These are phyloP conservation scores for Acanthococcus lagerstroemiae DNA, from an alignment of 2,888 invertebrate species.

Conservation along the genomic window DNA sequence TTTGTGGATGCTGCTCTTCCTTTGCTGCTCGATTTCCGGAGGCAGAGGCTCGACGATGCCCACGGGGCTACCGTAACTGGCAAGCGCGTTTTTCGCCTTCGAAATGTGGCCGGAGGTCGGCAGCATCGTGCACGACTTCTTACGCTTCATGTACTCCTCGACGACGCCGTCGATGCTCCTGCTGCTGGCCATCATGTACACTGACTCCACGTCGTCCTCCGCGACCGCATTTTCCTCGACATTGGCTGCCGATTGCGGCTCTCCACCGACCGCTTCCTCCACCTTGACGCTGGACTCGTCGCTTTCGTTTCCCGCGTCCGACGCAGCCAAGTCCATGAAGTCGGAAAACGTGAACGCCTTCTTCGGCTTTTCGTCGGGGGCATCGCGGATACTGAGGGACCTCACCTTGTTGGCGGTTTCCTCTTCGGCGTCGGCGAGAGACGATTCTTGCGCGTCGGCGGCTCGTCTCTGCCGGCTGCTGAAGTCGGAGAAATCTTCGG, in stretches of 20 bases:
- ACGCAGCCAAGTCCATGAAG: slow-evolving; percentile 12
- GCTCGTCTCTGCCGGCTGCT: slow-evolving; percentile 36
- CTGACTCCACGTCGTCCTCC: slow-evolving; percentile 33
- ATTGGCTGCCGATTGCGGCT: too few relatives aligned
- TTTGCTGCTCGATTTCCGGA: slow-evolving; percentile 73
- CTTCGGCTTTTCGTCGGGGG: neutral
- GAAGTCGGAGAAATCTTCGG: slow-evolving; percentile 44
- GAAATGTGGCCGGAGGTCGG: slow-evolving; percentile 18
- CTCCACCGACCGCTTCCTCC: neutral
- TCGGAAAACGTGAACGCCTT: slow-evolving; percentile 32
- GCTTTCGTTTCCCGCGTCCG: slow-evolving; percentile 19
- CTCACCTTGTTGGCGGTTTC: neutral
- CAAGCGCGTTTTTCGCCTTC: slow-evolving; percentile 41
- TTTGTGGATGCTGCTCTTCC: slow-evolving; percentile 69
- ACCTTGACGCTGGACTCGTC: neutral
- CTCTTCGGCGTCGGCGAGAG: neutral
- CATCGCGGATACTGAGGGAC: neutral
- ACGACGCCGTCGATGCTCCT: slow-evolving; percentile 41
- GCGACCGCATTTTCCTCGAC: slow-evolving; percentile 17
- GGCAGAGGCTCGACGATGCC: slow-evolving; percentile 59
- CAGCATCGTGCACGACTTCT: slow-evolving; percentile 45
- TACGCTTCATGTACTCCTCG: slow-evolving; percentile 47
- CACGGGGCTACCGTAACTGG: slow-evolving; percentile 40
- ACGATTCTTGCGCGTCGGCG: neutral
- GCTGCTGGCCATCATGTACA: slow-evolving; percentile 34